Evolutionary conservation across 2,888 invertebrate genomes (phyloP).

Genomic region (Himalopsyche anomala): DNA sequence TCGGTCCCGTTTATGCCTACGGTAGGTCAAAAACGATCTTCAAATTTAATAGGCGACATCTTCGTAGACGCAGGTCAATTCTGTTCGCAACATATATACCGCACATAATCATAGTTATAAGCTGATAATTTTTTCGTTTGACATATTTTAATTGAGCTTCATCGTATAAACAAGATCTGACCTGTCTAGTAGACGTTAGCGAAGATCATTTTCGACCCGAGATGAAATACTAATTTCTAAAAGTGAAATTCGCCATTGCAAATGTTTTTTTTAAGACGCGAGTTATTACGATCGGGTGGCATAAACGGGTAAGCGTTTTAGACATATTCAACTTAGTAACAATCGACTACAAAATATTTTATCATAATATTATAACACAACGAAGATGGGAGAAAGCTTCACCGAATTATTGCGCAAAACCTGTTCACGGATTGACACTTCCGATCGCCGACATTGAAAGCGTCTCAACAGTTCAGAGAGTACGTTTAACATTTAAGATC

Average conservation of each 20-base stretch:
- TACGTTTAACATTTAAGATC: neutral
- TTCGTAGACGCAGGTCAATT: neutral
- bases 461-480: neutral
- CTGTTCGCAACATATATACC: neutral
- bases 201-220: neutral
- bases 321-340: neutral
- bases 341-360: constrained; percentile 13
- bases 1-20: neutral
- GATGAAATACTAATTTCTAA: no score
- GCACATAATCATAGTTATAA: neutral
- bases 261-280: neutral
- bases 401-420: neutral
- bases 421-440: neutral
- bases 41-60: neutral
- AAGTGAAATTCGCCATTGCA: neutral
- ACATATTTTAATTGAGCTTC: neutral
- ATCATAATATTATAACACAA: constrained; percentile 15
- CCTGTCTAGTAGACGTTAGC: neutral
- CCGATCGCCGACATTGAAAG: neutral
- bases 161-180: neutral
- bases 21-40: neutral
- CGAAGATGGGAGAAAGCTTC: constrained; percentile 14
- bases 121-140: neutral
- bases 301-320: neutral
- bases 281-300: neutral